Percentiles rank a stretch among this genome's conserved stretches.
phyloP scores from a whole-genome alignment of 1,140 invertebrate species.

The Aphelenchoides fujianensis region DNA sequence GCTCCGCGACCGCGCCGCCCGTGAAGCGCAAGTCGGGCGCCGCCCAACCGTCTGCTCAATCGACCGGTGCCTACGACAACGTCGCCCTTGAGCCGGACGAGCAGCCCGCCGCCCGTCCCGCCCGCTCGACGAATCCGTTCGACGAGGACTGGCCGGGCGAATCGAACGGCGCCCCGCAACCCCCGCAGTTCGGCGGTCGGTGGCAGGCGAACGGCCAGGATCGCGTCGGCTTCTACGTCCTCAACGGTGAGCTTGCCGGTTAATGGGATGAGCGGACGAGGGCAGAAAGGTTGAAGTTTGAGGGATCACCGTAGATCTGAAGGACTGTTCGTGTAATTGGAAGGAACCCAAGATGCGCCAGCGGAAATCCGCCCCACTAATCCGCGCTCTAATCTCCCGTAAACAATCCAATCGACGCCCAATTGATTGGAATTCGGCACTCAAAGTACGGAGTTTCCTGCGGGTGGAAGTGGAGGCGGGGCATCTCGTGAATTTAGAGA shows the following conservation, averaged over 20 bases:
- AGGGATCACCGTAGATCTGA: not conserved
- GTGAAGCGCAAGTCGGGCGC: not conserved
- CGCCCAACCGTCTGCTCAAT: not conserved
- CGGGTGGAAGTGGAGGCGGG: not conserved
- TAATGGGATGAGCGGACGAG: not conserved
- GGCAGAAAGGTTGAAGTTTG: not conserved
- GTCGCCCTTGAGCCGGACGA: not conserved
- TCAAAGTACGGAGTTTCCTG: no score
- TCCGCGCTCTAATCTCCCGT: not conserved
- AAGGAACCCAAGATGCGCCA: not conserved
- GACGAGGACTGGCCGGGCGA: not conserved
- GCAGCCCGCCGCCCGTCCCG: not conserved
- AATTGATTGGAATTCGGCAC: no score
- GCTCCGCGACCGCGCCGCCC: not conserved
- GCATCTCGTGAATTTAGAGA: not conserved
- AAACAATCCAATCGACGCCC: not conserved
- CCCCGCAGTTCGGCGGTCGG: not conserved
- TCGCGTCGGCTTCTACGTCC: conserved; percentile 2
- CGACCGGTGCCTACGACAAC: not conserved
- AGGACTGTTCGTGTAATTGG: not conserved
- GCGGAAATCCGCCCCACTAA: not conserved
- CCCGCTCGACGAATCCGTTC: not conserved
- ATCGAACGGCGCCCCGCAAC: not conserved
- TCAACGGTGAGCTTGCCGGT: conserved; percentile 3
- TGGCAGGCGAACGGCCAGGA: not conserved